Evolutionary conservation across 2,797 vertebrate genomes (phyloP), one percentile per base, ranked within the genome.

Genomic region (Schizopygopsis pylzovi): DNA sequence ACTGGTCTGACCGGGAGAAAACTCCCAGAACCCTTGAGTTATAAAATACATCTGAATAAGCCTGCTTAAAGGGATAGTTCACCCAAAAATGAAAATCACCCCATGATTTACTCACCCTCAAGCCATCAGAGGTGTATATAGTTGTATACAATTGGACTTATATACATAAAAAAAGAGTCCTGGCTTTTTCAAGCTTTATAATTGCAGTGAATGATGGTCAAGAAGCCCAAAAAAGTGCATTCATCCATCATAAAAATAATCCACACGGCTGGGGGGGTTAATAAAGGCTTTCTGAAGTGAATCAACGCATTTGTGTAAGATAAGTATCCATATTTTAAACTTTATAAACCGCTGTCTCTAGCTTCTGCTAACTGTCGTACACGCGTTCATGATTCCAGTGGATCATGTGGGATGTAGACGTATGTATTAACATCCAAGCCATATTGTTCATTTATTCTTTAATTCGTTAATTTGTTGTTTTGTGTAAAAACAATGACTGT

Each of bases 41-140:
- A 82, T 71, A 59, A 56, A 82, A 82, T 41, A 73, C n/a, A 41
- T 59, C 33, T 54, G 20, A 56, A 70, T 71, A 4, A 56, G 59
- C 47, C 22, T 54, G 28, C 33, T 25, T 82, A 10, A 54, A 63
- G n/a, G n/a, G 59, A 63, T 13, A 6, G 59, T 63, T 22, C 18
- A 6, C 25, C 15, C 12, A 6, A 28, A 63, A 61, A 12, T n/a
- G 9, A n/a, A 12, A 61, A 61, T 61, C 5, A 61, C n/a, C 59
- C 59, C n/a, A 61, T 25, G 59, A 25, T 28, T 63, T 13, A 28
- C 59, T 63, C n/a, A 61, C 56, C 10, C n/a, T 13, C n/a, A 25
- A 61, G 59, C 59, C 59, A 25, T 61, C 59, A 25, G 25, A 61
- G 59, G 22, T 61, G n/a, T 25, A 61, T 11, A 25, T 25, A 13